Conservation (phyloP, 2,888 invertebrate genomes). For the Smittia aterrima region DNA sequence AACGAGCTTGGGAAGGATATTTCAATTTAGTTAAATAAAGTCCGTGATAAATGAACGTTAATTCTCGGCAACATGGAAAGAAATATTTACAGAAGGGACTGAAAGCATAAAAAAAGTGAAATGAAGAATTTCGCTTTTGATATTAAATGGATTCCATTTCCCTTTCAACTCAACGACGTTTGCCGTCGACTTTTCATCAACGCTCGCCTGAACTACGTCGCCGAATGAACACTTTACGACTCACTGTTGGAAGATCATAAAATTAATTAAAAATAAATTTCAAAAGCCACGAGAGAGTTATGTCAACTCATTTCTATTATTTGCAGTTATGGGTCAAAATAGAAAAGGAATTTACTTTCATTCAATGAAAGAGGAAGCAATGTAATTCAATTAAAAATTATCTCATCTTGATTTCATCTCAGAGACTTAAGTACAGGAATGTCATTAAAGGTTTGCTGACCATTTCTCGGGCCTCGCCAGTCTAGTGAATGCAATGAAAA, state of each 20-base stretch:
- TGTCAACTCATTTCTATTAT: not conserved
- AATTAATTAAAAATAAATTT: constrained; percentile 39
- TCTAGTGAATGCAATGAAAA: not conserved
- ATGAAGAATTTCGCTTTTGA: not conserved
- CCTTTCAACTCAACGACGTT: not conserved
- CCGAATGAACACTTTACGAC: not conserved
- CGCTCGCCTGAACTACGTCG: not conserved
- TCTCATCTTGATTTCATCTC: too few species aligned
- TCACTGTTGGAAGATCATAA: constrained; percentile 17
- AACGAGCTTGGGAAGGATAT: constrained; percentile 17
- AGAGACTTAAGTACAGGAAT: too few species aligned
- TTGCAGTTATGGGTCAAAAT: too few species aligned
- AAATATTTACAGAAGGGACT: not conserved
- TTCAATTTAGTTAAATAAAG: constrained; percentile 36
- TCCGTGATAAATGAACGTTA: constrained; percentile 40
- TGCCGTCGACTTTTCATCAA: not conserved
- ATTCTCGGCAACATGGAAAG: constrained; percentile 19
- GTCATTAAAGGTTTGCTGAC: too few species aligned
- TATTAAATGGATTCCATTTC: constrained; percentile 14
- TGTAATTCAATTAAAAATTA: too few species aligned
- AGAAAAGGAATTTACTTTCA: too few species aligned
- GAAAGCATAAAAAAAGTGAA: constrained; percentile 17
- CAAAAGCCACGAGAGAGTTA: constrained; percentile 12
- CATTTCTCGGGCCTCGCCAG: not conserved
- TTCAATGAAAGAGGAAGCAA: too few species aligned